These are phyloP conservation scores for Epinephelus fuscoguttatus DNA, from an alignment of 2,113 vertebrate species.

Conservation along the genomic window DNA sequence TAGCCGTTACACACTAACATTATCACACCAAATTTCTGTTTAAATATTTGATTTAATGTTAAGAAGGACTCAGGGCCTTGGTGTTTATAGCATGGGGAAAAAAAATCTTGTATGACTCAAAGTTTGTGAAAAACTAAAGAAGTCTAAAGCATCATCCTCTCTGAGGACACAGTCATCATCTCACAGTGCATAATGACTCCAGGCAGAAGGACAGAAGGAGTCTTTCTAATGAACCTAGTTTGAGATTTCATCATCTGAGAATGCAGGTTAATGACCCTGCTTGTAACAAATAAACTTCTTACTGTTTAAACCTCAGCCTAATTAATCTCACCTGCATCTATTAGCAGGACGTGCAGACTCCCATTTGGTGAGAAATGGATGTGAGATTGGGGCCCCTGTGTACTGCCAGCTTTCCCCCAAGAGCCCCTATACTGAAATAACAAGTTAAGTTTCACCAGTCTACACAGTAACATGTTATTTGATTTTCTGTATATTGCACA, in stretches of 20 bases:
- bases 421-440: not conserved
- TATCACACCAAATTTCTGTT: not conserved
- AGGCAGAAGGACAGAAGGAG: too few relatives aligned
- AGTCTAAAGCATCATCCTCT: not conserved
- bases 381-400: not conserved
- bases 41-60: not conserved
- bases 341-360: not conserved
- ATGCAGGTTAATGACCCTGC: too few relatives aligned
- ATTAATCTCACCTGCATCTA: slow-evolving; percentile 32
- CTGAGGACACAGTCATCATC: not conserved
- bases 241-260: too few relatives aligned
- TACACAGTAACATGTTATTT: not conserved
- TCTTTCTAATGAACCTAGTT: too few relatives aligned
- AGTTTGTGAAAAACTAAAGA: not conserved
- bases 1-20: not conserved
- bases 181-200: not conserved
- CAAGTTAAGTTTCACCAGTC: not conserved
- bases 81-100: not conserved
- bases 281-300: too few relatives aligned
- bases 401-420: not conserved
- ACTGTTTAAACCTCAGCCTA: not conserved
- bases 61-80: too few relatives aligned
- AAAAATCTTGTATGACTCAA: not conserved
- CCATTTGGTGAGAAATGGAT: not conserved
- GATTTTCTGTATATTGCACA: too few relatives aligned